Percentiles rank a stretch among this genome's conserved stretches.
Conservation (phyloP, 1,140 invertebrate species). For the Macrocentrus cingulum region DNA sequence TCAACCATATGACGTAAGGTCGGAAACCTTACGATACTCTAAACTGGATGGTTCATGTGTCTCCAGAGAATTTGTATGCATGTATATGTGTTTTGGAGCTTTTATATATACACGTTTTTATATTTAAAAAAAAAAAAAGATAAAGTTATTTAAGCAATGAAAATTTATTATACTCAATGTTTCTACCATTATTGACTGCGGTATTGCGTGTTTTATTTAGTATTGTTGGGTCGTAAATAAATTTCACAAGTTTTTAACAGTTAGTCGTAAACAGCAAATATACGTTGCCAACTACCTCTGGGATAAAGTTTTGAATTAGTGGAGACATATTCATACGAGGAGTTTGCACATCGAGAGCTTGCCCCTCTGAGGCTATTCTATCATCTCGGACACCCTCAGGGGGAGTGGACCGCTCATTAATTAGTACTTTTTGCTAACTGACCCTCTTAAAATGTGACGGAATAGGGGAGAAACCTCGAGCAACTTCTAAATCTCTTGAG, state of each 20-base stretch:
- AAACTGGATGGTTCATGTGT: slow-evolving; percentile 43
- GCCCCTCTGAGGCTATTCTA: slow-evolving; percentile 59
- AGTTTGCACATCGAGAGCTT: slow-evolving; percentile 59
- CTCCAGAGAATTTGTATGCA: slow-evolving; percentile 9
- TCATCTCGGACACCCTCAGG: slow-evolving; percentile 43
- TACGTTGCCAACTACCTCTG: slow-evolving; percentile 50
- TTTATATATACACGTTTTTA: no score
- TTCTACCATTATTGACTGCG: no score
- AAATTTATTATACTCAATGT: no score
- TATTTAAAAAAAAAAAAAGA: no score
- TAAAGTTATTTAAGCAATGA: no score
- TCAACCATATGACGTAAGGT: slow-evolving; percentile 41
- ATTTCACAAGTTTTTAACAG: slow-evolving; percentile 55
- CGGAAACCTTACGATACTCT: slow-evolving; percentile 28
- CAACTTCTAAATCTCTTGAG: no score
- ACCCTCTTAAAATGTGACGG: background rate
- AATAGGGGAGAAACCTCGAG: no score
- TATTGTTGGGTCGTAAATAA: background rate
- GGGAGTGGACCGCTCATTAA: background rate
- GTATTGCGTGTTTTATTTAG: background rate
- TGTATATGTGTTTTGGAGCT: slow-evolving; percentile 15
- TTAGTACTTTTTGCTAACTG: background rate
- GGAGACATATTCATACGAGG: slow-evolving; percentile 61
- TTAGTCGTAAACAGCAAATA: slow-evolving; percentile 50
- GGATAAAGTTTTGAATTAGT: slow-evolving; percentile 61